These are phyloP conservation scores for Trachurus trachurus DNA, from an alignment of 2,797 vertebrate genomes.

Conservation along the genomic window DNA sequence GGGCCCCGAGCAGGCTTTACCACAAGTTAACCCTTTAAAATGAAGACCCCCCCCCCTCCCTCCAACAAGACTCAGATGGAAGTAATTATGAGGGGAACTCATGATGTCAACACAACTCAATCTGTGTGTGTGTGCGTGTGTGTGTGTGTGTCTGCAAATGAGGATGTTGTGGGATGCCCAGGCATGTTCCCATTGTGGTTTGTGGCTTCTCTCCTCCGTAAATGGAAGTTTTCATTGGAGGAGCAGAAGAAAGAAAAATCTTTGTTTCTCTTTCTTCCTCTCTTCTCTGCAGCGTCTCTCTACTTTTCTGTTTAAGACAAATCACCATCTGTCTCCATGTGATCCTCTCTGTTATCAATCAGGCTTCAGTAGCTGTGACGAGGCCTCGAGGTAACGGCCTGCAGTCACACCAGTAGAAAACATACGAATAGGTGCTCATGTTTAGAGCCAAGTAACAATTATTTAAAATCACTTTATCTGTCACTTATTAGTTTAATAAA, in stretches of 20 bases:
- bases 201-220: slow-evolving; percentile 43
- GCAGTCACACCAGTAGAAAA: not conserved
- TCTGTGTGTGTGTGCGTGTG: slow-evolving; percentile 3
- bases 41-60: slow-evolving; percentile 21
- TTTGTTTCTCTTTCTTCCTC: not conserved
- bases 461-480: not conserved
- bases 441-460: not conserved
- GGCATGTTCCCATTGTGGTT: slow-evolving; percentile 33
- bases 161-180: slow-evolving; percentile 40
- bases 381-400: not conserved
- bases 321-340: not conserved
- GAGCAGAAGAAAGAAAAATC: not conserved
- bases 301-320: not conserved
- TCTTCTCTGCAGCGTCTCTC: not conserved
- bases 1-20: slow-evolving; percentile 21
- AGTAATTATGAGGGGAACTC: slow-evolving; percentile 55
- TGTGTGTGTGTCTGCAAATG: slow-evolving; percentile 9
- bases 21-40: slow-evolving; percentile 44
- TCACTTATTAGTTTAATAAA: not conserved
- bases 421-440: not conserved
- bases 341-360: not conserved
- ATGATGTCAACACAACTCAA: slow-evolving; percentile 29
- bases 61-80: slow-evolving; percentile 47
- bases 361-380: not conserved
- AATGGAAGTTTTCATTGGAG: slow-evolving; percentile 29